Conservation (phyloP, 1,140 invertebrate species). For the Drosophila ercepeae region DNA sequence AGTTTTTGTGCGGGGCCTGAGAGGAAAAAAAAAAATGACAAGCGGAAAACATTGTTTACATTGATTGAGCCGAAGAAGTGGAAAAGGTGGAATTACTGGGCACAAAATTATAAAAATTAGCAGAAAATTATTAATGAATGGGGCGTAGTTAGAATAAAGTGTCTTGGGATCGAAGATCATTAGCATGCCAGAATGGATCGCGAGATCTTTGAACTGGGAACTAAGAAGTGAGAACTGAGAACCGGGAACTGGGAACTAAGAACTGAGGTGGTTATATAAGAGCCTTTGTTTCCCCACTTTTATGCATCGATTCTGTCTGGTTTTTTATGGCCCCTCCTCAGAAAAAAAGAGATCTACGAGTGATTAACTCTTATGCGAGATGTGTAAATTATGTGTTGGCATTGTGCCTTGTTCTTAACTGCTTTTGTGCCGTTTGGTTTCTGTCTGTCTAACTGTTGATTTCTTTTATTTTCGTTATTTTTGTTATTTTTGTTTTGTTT, state of each 20-base stretch:
- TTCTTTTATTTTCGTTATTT: slow-evolving; percentile 2
- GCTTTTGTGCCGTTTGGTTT: slow-evolving; percentile 48
- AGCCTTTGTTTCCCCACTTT: slow-evolving; percentile 23
- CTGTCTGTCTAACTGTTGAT: slow-evolving; percentile 39
- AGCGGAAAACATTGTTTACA: slow-evolving; percentile 60
- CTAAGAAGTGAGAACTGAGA: slow-evolving; percentile 3
- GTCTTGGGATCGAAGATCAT: slow-evolving; percentile 42
- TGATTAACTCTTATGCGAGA: slow-evolving; percentile 32
- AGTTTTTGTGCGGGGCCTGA: slow-evolving; percentile 28
- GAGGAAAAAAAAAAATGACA: slow-evolving; percentile 36
- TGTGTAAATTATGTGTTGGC: slow-evolving; percentile 50
- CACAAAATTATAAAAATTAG: slow-evolving; percentile 52
- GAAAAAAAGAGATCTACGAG: slow-evolving; percentile 31
- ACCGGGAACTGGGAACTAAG: slow-evolving; percentile 1
- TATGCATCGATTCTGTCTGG: slow-evolving; percentile 30
- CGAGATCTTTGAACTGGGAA: slow-evolving; percentile 4
- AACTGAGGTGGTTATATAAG: slow-evolving; percentile 17
- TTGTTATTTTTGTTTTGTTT: slow-evolving; percentile 7
- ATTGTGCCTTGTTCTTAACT: slow-evolving; percentile 49
- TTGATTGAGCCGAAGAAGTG: slow-evolving; percentile 23
- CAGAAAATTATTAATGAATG: slow-evolving; percentile 61
- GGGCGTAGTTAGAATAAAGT: slow-evolving; percentile 28
- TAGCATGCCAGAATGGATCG: slow-evolving; percentile 35
- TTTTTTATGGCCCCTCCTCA: slow-evolving; percentile 16
- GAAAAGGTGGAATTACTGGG: slow-evolving; percentile 21